phyloP scores from a whole-genome alignment of 2,113 vertebrate genomes.

The Lucifuga dentata region DNA sequence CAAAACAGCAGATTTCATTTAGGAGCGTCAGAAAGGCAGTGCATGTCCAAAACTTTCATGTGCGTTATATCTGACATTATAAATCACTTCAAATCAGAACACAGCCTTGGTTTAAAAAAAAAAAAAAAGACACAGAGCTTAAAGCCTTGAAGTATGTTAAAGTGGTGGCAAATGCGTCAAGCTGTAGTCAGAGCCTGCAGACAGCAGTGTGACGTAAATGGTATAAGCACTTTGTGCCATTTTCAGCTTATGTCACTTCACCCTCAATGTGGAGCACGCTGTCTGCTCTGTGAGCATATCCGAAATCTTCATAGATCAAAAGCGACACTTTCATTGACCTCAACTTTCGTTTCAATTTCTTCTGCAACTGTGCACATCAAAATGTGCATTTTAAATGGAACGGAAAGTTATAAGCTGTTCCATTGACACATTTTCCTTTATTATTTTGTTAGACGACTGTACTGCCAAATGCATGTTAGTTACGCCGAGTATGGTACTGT shows the following conservation, averaged over 20 bases:
- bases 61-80: not conserved
- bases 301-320: conserved; percentile 18
- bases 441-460: not conserved
- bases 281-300: conserved; percentile 39
- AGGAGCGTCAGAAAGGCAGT: not conserved
- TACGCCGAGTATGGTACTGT: conserved; percentile 11
- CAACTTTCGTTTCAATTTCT: conserved; percentile 20
- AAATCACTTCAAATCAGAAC: conserved; percentile 13
- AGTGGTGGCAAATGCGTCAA: conserved; percentile 33
- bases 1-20: conserved; percentile 2
- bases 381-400: no score
- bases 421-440: not conserved
- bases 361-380: conserved; percentile 15
- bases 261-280: conserved; percentile 44
- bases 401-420: not conserved
- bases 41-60: conserved; percentile 4
- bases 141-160: no score
- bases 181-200: conserved; percentile 46
- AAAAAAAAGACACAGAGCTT: no score
- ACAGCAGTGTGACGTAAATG: conserved; percentile 36
- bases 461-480: not conserved
- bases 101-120: conserved; percentile 17
- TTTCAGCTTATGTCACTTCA: conserved; percentile 45
- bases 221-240: conserved; percentile 46
- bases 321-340: conserved; percentile 14